Evolutionary conservation across 2,888 invertebrate species (phyloP).

Genomic region (Geotrupes spiniger): DNA sequence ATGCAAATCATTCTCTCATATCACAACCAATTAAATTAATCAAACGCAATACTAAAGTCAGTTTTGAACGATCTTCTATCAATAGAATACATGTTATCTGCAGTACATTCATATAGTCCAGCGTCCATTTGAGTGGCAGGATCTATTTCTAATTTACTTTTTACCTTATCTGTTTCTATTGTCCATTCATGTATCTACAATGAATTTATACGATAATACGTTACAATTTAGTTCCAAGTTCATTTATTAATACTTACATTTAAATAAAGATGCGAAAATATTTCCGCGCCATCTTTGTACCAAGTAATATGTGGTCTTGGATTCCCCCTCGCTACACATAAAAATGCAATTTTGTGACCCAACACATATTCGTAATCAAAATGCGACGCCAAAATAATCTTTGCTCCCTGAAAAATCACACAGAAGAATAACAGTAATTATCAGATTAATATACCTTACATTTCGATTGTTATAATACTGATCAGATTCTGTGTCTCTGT

Average conservation of each 20-base stretch:
- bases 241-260: slow-evolving; percentile 62
- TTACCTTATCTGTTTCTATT: slow-evolving; percentile 76
- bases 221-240: too few relatives aligned
- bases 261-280: slow-evolving; percentile 83
- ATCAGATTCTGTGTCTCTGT: slow-evolving; percentile 85
- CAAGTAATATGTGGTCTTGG: slow-evolving; percentile 92
- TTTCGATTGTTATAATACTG: slow-evolving; percentile 88
- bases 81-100: slow-evolving; percentile 91
- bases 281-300: slow-evolving; percentile 93
- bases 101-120: slow-evolving; percentile 91
- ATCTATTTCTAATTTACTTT: slow-evolving; percentile 91
- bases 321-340: slow-evolving; percentile 86
- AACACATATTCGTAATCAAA: slow-evolving; percentile 92
- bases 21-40: slow-evolving; percentile 51
- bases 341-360: slow-evolving; percentile 90
- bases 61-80: slow-evolving; percentile 90
- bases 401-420: slow-evolving; percentile 69
- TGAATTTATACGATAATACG: too few relatives aligned
- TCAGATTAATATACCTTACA: slow-evolving; percentile 52
- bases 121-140: slow-evolving; percentile 96
- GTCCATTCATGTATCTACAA: slow-evolving; percentile 86
- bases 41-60: slow-evolving; percentile 88
- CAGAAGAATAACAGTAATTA: not conserved
- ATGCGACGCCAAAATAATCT: slow-evolving; percentile 83
- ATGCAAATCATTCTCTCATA: too few relatives aligned